Base-by-base conservation (phyloP, 2,888 invertebrate species). In the Rhimphoctona megacephalus region DNA sequence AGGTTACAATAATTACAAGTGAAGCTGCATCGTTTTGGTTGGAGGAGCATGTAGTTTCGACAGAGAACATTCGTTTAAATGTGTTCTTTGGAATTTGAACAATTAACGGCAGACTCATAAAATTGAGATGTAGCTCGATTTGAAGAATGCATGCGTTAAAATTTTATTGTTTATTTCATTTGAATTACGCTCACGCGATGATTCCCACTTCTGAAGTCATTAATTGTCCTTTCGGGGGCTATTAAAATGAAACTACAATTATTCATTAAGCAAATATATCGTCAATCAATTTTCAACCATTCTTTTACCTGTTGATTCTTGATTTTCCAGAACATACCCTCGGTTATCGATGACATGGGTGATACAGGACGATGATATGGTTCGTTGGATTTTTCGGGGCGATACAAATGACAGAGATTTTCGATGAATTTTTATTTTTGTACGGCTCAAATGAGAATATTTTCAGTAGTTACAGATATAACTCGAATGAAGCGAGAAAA, bases 221-320 rank as follows among this genome's bases (percentile, higher is more conserved):
- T 43, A 1, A 9, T 9, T 36, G n/a, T 9, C 0, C 66, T 25
- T 22, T 66, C 9, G 66, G 7, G 19, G 6, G 30, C 14, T 61
- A 22, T 30, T 14, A 61, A 57, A 61, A 25, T 3, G 25, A 17
- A 61, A 61, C 5, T 43, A 19, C n/a, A n/a, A 66, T 74, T 43
- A 61, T 74, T 61, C 57, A 61, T 36, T 39, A 5, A 54, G 22
- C 39, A n/a, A 64, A 76, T 46, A 49, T 19, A 30, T 76, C n/a
- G 25, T 49, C 66, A 36, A 36, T 73, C 25, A 39, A 73, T 43
- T 25, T 57, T 74, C 17, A 19, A 39, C 46, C 19, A 19, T 30
- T 85, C 73, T 49, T 77, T 72, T 74, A 85, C 85, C 85, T 85
- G 85, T 85, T 83, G 85, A 85, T 85, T 70, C 36, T 54, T 52